Evolutionary conservation across 37 sponge, comb jelly and placozoan genomes (phyloP).

Genomic region (Halichondria panicea): DNA sequence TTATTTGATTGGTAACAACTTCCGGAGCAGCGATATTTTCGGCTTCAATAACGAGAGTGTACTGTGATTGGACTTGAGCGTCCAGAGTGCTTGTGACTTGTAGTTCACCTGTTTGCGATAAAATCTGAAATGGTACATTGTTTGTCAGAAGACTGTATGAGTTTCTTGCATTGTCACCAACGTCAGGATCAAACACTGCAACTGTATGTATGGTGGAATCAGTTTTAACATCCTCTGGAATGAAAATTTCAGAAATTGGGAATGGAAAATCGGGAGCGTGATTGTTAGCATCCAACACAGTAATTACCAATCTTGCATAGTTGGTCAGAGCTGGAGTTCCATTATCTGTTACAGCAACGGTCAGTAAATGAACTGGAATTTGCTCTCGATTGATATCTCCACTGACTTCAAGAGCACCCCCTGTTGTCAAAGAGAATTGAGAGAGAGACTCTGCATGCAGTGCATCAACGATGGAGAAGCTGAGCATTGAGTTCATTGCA

Average conservation of each 20-base stretch:
- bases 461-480: slow-evolving; percentile 47
- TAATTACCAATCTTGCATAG: slow-evolving; percentile 46
- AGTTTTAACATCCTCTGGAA: slow-evolving; percentile 48
- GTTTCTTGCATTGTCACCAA: slow-evolving; percentile 33
- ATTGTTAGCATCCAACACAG: slow-evolving; percentile 72
- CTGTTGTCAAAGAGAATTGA: slow-evolving; percentile 15
- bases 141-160: slow-evolving; percentile 20
- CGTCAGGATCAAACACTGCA: slow-evolving; percentile 64
- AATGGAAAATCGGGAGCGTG: slow-evolving; percentile 46
- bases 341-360: slow-evolving; percentile 43
- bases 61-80: slow-evolving; percentile 24
- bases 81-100: slow-evolving; percentile 34
- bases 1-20: neutral
- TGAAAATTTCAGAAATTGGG: slow-evolving; percentile 7
- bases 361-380: slow-evolving; percentile 32
- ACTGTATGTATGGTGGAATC: slow-evolving; percentile 36
- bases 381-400: slow-evolving; percentile 39
- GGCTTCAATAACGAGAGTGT: slow-evolving; percentile 41
- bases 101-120: slow-evolving; percentile 48
- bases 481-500: neutral
- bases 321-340: slow-evolving; percentile 24
- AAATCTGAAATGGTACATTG: slow-evolving; percentile 32
- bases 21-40: slow-evolving; percentile 1
- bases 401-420: neutral
- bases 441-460: neutral